Evolutionary conservation across 2,797 vertebrate species (phyloP), one percentile per base, ranked within the genome.

Genomic region (Gymnodraco acuticeps): DNA sequence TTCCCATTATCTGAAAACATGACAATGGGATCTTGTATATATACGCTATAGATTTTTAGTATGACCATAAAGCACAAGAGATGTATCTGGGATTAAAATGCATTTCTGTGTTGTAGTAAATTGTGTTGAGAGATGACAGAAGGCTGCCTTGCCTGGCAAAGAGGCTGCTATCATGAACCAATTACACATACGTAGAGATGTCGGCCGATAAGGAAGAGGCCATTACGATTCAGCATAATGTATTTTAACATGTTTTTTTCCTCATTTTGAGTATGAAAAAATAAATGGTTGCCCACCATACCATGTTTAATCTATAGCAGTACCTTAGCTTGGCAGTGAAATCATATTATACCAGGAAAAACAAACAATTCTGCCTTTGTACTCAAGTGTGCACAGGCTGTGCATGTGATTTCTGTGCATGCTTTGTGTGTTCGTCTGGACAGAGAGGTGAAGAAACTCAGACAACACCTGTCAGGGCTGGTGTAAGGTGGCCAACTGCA

Each of bases 151-250:
- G n/a, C 27, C 16, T n/a, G 43, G 50, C 63, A 60, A 50, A 68
- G 42, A 68, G 5, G 59, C 56, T 47, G 53, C 51, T 20, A 75
- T 75, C 60, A 73, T 78, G 73, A 79, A 68, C 72, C 70, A 83
- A 80, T 80, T 85, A 77, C 54, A 69, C 46, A 83, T 60, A 81
- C 85, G 85, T 79, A 27, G 23, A 27, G 23, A 27, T 27, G 76
- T 77, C 75, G 73, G 65, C 46, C 1, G 56, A 64, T 80, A 72
- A 76, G 50, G 47, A 78, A 14, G 19, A 55, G 47, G 65, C 72
- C 48, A 78, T 72, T 76, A 77, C 9, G 27, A 74, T 31, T 78
- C 50, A 17, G 69, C 56, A 77, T 77, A 86, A 81, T 75, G 82
- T 67, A 86, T 89, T 85, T 74, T 23, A 62, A 41, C 55, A 41